phyloP scores from a whole-genome alignment of 2,113 vertebrate species.

The Zosterops lateralis region DNA sequence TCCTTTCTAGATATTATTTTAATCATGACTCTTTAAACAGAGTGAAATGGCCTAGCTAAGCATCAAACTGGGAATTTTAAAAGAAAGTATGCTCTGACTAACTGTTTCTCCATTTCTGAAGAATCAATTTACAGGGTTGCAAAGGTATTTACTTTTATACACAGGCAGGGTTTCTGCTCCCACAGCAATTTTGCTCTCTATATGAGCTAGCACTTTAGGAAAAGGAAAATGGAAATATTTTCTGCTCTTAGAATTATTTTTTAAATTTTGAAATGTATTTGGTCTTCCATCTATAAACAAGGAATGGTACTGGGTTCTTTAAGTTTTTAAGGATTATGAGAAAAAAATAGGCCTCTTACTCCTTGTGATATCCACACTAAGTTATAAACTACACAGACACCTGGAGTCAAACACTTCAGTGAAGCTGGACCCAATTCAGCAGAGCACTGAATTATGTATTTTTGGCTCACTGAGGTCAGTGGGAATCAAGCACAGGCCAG shows the following conservation, averaged over 20 bases:
- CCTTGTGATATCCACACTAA: background rate
- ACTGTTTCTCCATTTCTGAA: background rate
- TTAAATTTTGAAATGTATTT: background rate
- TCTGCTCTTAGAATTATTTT: background rate
- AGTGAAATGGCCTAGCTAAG: slow-evolving; percentile 5
- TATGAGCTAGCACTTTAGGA: background rate
- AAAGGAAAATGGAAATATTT: background rate
- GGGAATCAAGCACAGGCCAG: background rate
- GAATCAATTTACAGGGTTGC: background rate
- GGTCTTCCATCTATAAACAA: background rate
- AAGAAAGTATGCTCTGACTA: background rate
- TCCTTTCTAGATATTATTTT: slow-evolving; percentile 20
- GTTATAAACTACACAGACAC: background rate
- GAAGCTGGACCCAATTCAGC: background rate
- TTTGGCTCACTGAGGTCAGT: background rate
- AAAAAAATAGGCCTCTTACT: background rate
- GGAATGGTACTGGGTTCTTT: background rate
- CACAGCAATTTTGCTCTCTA: background rate
- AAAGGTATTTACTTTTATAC: background rate
- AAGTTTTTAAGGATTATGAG: background rate
- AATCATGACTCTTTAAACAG: background rate
- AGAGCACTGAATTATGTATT: background rate
- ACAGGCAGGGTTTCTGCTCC: background rate
- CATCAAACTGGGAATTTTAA: slow-evolving; percentile 8
- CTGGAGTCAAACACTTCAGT: background rate